Percentiles rank a stretch among this genome's conserved stretches.
Conservation (phyloP, 1,140 invertebrate genomes). For the Papilio machaon region DNA sequence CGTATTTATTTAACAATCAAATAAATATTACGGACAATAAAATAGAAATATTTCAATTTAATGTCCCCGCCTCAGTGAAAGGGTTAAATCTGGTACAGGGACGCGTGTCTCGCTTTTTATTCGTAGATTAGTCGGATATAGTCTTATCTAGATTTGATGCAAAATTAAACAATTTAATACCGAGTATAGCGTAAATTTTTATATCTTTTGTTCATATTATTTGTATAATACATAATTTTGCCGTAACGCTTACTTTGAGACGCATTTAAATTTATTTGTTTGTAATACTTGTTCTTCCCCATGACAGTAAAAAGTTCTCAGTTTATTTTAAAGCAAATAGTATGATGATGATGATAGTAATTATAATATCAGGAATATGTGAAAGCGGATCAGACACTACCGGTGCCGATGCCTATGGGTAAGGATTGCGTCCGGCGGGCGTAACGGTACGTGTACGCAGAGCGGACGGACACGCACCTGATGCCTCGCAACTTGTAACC, state of each 20-base stretch:
- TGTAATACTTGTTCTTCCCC: background rate
- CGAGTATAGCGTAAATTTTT: constrained; percentile 45
- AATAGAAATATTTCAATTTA: constrained; percentile 82
- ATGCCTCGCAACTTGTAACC: constrained; percentile 46
- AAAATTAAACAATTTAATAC: constrained; percentile 73
- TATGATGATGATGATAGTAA: background rate
- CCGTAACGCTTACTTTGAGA: background rate
- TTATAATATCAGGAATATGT: constrained; percentile 30
- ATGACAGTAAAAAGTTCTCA: background rate
- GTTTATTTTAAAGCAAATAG: background rate
- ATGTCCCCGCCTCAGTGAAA: constrained; percentile 74
- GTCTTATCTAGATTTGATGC: constrained; percentile 75
- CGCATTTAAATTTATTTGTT: background rate
- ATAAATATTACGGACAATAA: constrained; percentile 82
- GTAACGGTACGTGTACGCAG: constrained; percentile 57
- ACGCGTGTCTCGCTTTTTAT: constrained; percentile 65
- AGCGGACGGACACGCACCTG: constrained; percentile 54
- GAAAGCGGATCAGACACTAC: constrained; percentile 24
- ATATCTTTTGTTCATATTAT: constrained; percentile 40
- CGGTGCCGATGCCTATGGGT: background rate
- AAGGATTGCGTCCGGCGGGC: constrained; percentile 53
- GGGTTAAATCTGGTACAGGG: constrained; percentile 70
- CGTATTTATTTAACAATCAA: constrained; percentile 82
- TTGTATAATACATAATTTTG: background rate
- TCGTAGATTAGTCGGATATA: constrained; percentile 60